Evolutionary conservation across 2,797 vertebrate species (phyloP).

Genomic region (Momotus momota): DNA sequence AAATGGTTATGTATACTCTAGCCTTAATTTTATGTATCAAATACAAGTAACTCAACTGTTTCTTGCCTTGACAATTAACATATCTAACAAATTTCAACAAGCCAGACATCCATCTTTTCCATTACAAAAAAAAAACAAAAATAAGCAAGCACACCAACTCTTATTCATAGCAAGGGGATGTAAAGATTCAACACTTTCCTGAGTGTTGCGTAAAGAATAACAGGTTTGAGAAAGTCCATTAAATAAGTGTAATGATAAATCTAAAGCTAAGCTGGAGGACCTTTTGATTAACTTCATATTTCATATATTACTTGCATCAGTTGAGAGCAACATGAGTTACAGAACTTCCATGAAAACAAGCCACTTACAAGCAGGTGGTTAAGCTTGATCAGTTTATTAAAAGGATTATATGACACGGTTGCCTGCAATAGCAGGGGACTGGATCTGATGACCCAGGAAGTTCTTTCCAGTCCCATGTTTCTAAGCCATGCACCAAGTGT

Average conservation of each 20-base stretch:
- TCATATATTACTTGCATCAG: constrained; percentile 70
- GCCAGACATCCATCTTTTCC: constrained; percentile 71
- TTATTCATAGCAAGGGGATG: constrained; percentile 50
- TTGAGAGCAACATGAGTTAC: constrained; percentile 71
- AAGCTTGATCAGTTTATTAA: constrained; percentile 76
- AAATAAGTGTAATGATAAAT: constrained; percentile 57
- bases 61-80: constrained; percentile 72
- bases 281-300: constrained; percentile 76
- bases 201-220: constrained; percentile 63
- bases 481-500: constrained; percentile 71
- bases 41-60: constrained; percentile 67
- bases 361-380: constrained; percentile 75
- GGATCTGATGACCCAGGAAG: constrained; percentile 73
- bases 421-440: constrained; percentile 74
- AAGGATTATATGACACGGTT: constrained; percentile 73
- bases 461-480: constrained; percentile 72
- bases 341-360: constrained; percentile 74
- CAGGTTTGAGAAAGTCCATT: constrained; percentile 49
- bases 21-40: constrained; percentile 72
- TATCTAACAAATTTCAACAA: constrained; percentile 69
- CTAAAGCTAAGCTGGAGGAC: constrained; percentile 72
- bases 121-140: constrained; percentile 57
- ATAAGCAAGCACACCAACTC: constrained; percentile 68
- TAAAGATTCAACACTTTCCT: constrained; percentile 71
- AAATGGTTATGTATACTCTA: constrained; percentile 75